Evolutionary conservation across 2,113 vertebrate genomes (phyloP).

Genomic region (Potamarius usumacintae): DNA sequence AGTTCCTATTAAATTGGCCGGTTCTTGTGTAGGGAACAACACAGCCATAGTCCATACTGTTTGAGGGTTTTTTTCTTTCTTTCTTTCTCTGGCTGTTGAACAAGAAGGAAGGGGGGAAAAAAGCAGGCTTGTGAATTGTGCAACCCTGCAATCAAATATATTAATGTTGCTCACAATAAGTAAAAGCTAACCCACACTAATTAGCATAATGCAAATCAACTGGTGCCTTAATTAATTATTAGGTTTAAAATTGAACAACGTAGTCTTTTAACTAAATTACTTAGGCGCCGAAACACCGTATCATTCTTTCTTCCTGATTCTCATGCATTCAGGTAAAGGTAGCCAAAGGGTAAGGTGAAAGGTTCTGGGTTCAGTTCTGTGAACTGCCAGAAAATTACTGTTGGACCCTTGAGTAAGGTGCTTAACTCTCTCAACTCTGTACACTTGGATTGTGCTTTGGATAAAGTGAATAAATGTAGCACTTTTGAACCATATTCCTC

Average conservation of each 20-base stretch:
- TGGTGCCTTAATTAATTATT: not conserved
- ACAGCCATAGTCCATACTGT: not conserved
- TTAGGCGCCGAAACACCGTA: not conserved
- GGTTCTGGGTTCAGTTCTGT: not conserved
- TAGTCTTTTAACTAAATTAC: not conserved
- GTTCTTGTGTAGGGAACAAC: not conserved
- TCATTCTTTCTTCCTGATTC: not conserved
- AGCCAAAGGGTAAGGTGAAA: not conserved
- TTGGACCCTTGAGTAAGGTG: not conserved
- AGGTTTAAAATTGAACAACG: not conserved
- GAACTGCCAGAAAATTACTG: not conserved
- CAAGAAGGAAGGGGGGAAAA: not conserved
- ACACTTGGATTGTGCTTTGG: not conserved
- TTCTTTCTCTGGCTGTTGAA: not conserved
- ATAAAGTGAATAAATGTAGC: not conserved
- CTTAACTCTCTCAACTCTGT: not conserved
- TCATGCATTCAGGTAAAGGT: not conserved
- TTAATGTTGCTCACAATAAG: not conserved
- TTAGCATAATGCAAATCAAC: not conserved
- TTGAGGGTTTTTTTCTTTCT: not conserved
- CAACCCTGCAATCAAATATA: not conserved
- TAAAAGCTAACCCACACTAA: not conserved
- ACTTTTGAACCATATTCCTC: not conserved
- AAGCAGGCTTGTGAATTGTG: not conserved
- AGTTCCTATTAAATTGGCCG: too few species aligned